These are phyloP conservation scores for Watsonalla binaria DNA, from an alignment of 2,888 invertebrate genomes.

Conservation along the genomic window DNA sequence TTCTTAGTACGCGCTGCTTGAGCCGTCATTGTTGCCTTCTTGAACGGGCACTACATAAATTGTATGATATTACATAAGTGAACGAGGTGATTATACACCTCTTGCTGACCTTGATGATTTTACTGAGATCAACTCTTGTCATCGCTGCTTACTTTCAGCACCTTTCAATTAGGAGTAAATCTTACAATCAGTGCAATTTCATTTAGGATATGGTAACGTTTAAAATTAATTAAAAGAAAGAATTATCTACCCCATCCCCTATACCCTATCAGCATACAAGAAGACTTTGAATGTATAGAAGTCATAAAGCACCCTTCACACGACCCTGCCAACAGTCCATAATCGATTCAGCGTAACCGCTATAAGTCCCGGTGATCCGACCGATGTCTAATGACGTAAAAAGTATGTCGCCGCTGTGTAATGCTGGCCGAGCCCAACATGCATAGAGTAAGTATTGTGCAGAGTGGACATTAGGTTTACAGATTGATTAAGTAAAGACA, in stretches of 20 bases:
- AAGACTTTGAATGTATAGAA: neutral
- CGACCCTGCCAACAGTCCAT: slow-evolving; percentile 33
- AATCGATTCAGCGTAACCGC: slow-evolving; percentile 64
- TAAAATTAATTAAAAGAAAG: slow-evolving; percentile 4
- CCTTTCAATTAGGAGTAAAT: too few species aligned
- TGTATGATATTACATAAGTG: too few species aligned
- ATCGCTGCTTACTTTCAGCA: too few species aligned
- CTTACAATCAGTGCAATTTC: too few species aligned
- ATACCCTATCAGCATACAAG: slow-evolving; percentile 2
- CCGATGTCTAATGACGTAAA: slow-evolving; percentile 74
- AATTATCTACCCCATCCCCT: slow-evolving; percentile 1
- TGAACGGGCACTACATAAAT: too few species aligned
- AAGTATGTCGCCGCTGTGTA: slow-evolving; percentile 71
- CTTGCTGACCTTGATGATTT: too few species aligned
- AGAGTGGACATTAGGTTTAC: slow-evolving; percentile 19
- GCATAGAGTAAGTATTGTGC: slow-evolving; percentile 31
- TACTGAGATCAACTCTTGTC: too few species aligned
- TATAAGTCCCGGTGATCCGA: slow-evolving; percentile 56
- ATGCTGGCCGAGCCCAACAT: slow-evolving; percentile 46
- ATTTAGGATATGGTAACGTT: neutral
- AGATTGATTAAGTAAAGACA: neutral
- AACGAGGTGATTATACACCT: too few species aligned
- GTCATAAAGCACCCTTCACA: slow-evolving; percentile 27
- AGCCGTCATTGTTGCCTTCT: too few species aligned
- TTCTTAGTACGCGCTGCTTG: too few species aligned